These are phyloP conservation scores for Cerceris rybyensis DNA, from an alignment of 2,888 invertebrate genomes.

Conservation along the genomic window DNA sequence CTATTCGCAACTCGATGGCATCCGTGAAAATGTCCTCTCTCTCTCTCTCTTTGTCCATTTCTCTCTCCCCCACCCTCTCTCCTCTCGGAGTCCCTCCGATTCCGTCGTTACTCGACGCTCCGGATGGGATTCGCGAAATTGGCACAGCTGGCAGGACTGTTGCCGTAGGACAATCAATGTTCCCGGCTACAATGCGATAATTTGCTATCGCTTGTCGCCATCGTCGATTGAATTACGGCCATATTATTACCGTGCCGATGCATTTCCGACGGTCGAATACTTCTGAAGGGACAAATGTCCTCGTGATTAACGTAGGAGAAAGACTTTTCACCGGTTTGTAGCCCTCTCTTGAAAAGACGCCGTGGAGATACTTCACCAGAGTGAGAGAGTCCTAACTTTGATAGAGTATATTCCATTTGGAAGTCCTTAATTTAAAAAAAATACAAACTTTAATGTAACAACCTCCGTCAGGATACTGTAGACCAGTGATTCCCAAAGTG, in stretches of 20 bases:
- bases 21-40: slow-evolving; percentile 18
- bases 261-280: slow-evolving; percentile 44
- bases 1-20: slow-evolving; percentile 30
- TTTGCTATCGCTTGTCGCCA: slow-evolving; percentile 51
- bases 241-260: slow-evolving; percentile 47
- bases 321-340: neutral
- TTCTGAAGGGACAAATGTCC: slow-evolving; percentile 47
- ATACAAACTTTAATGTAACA: too few species aligned
- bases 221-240: slow-evolving; percentile 59
- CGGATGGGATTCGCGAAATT: slow-evolving; percentile 44
- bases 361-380: too few species aligned
- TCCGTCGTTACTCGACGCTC: slow-evolving; percentile 13
- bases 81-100: neutral
- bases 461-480: too few species aligned
- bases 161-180: slow-evolving; percentile 53
- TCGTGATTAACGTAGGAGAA: slow-evolving; percentile 38
- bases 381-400: too few species aligned
- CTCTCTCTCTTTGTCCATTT: neutral
- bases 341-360: too few species aligned
- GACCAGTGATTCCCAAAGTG: too few species aligned
- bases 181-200: slow-evolving; percentile 59
- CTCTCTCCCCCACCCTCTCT: too few species aligned
- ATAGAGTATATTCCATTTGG: too few species aligned
- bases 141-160: slow-evolving; percentile 46
- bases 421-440: too few species aligned